Evolutionary conservation across 2,797 vertebrate genomes (phyloP), one percentile per base, ranked within the genome.

Genomic region (Valencia hispanica): DNA sequence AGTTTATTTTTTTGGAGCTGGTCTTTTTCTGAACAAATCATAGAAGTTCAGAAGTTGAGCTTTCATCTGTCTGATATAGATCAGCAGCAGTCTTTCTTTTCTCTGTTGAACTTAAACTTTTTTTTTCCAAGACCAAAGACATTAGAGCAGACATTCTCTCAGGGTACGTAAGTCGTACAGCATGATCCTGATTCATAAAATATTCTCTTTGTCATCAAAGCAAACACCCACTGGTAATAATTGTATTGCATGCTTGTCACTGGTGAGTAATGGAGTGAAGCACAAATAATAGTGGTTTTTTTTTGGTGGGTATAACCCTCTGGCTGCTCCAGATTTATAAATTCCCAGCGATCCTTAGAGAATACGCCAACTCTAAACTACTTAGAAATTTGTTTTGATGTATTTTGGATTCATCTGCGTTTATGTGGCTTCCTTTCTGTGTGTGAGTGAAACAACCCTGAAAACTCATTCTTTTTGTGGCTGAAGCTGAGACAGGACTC

Each of bases 381-480:
- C 88, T 91, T 83, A 68, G 20, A 83, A 78, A 92, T 84, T 92
- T 88, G 80, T 81, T 92, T 86, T 91, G 89, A 93, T 88, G 85
- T 88, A 81, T 68, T 66, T 73, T 73, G 68, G 68, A 72, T 90
- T 48, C 61, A 25, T 75, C 72, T 25, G 61, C 3, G 20, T 47
- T 51, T 59, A 34, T 27, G n/a, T 27, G 73, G 27, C n/a, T 79
- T 63, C 47, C 17, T 78, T 6, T 43, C 25, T 14, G 55, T 55
- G 14, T 66, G 41, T 79, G 20, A 48, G 47, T 61, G 76, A 71
- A 83, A 50, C 70, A 8, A 69, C 80, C 66, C 34, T 48, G 43
- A 71, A 75, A 15, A 75, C 70, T 75, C 51, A 39, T 20, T 72
- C n/a, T 74, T 69, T 74, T 72, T 63, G 59, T 70, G 47, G 72